Base-by-base conservation (phyloP, 2,113 vertebrate species). In the Calidris pygmaea region DNA sequence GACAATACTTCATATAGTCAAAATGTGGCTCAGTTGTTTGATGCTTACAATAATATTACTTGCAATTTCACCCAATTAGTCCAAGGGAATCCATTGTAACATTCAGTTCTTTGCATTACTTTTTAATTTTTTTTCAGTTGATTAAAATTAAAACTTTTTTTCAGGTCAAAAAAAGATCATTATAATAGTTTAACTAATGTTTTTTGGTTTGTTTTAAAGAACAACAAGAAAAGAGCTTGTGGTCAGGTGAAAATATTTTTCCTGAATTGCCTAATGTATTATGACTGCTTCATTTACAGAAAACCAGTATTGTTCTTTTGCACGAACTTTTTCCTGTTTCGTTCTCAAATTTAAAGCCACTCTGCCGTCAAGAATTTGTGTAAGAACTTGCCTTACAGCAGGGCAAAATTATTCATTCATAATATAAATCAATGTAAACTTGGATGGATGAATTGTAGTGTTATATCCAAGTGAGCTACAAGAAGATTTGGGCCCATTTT, bases 311-410 rank as follows among this genome's bases (percentile, higher is more conserved):
- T 6, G 6, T 37, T 85, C 58, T 90, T 78, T 68, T 85, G 35
- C 77, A 43, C 95, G 21, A 94, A 47, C 4, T 24, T 94, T 97
- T 95, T 96, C 71, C 88, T 91, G 62, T 95, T 94, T 90, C 85
- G 87, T 94, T 98, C 95, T 97, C 96, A 97, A 91, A 95, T 98
- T 98, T 98, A 98, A 98, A 98, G 98, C 98, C 98, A 98, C 98
- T 98, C 98, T 97, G 95, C 94, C 84, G 72, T 79, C 52, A 92
- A 68, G 2, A 7, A 74, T 82, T 10, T 94, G 50, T 66, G 48
- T 93, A 78, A 81, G 83, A 87, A 43, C 16, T 66, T 89, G 7
- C 19, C 72, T 73, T 93, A 37, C 19, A 81, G 3, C 29, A 76
- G 14, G 24, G 41, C 24, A 88, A 80, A 72, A 45, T 30, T 53